Base-by-base conservation (phyloP, 1,140 invertebrate genomes). In the Zophobas atratus region DNA sequence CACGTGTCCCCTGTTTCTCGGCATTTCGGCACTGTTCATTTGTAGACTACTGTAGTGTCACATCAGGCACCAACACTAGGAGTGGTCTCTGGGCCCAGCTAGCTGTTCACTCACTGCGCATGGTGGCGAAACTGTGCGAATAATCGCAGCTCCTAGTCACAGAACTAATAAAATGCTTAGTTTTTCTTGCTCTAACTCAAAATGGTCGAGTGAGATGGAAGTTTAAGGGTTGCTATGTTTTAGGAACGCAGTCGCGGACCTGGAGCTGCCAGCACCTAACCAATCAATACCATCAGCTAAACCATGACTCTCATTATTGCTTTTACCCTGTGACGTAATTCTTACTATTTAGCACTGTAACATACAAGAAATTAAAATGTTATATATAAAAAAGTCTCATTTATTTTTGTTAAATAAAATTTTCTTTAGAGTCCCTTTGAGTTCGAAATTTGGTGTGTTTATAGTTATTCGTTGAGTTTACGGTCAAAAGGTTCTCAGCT, bases 61-160 rank as follows among this genome's bases (percentile, higher is more conserved):
- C 84, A 83, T 84, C 71, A 79, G 84, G 81, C 84, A 83, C 82
- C 82, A 79, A 79, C 82, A 84, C 81, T 84, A 85, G 84, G 84
- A 85, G 84, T 85, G 84, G 84, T 84, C 84, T 78, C 81, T 81
- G 79, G 80, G 83, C 82, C 81, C 81, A 73, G 83, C 81, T 60
- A 81, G 81, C 72, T 76, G 76, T 63, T 81, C 77, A 73, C 76
- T 77, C 78, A 82, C 78, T 83, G 84, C 84, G 84, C 84, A 85
- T 84, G 84, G 80, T 84, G 81, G 80, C 76, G 70, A 80, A 79
- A 82, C 79, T 82, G 81, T 84, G 84, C 83, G 82, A 84, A 84
- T 84, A 82, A 84, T 84, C 81, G 83, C 83, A 77, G 76, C 76
- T 41, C 72, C 76, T 72, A 67, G 75, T 70, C 72, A 48, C 56